These are phyloP conservation scores for Monopis laevigella DNA, from an alignment of 2,888 invertebrate species.

Conservation along the genomic window DNA sequence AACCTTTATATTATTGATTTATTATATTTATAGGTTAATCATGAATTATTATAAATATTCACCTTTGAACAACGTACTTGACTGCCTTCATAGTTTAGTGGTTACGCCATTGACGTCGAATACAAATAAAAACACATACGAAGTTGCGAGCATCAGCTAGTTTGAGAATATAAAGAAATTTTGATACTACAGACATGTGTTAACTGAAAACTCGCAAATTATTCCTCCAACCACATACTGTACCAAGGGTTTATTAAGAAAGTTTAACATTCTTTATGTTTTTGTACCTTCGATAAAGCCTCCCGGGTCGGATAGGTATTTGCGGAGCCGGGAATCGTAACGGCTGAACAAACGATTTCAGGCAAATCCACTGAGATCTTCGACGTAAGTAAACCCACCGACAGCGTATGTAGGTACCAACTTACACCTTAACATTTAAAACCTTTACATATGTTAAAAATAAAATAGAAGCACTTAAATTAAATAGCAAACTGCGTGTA, in stretches of 20 bases:
- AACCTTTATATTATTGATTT: too few relatives aligned
- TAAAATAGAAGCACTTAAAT: not conserved
- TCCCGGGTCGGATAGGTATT: conserved; percentile 6
- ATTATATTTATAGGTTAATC: too few relatives aligned
- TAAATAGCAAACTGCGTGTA: not conserved
- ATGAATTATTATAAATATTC: too few relatives aligned
- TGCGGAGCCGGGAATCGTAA: conserved; percentile 19
- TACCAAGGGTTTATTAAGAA: conserved; percentile 12
- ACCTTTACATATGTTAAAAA: too few relatives aligned
- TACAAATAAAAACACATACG: not conserved
- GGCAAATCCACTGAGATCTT: conserved; percentile 10
- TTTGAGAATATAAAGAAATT: too few relatives aligned
- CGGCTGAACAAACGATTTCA: conserved; percentile 24
- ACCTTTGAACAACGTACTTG: too few relatives aligned
- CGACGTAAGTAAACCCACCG: conserved; percentile 7
- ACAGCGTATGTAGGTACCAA: conserved; percentile 4
- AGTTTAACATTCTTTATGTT: conserved; percentile 10
- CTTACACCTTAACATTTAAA: conserved; percentile 3
- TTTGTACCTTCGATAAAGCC: conserved; percentile 12
- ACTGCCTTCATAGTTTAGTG: too few relatives aligned
- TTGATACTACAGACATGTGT: too few relatives aligned
- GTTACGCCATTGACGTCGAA: too few relatives aligned
- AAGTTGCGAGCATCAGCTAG: too few relatives aligned
- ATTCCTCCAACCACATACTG: conserved; percentile 6
- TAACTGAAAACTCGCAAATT: too few relatives aligned